phyloP scores from a whole-genome alignment of 2,113 vertebrate genomes.

The Bufo gargarizans region DNA sequence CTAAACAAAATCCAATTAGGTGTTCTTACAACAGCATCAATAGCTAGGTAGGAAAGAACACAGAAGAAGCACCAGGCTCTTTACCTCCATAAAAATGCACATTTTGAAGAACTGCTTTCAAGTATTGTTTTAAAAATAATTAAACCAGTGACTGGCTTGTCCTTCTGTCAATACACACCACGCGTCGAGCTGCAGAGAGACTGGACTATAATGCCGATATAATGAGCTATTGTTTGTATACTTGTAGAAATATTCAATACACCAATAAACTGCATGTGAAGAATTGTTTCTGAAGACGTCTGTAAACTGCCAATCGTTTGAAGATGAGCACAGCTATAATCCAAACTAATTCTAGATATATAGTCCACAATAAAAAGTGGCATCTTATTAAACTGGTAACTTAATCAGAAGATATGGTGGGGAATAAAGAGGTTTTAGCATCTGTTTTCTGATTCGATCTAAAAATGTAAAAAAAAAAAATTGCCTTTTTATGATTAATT shows the following conservation, averaged over 20 bases:
- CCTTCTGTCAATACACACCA: constrained; percentile 26
- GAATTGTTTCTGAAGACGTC: not conserved
- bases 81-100: constrained; percentile 30
- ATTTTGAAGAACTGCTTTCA: constrained; percentile 28
- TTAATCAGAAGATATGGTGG: not conserved
- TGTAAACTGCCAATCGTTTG: constrained; percentile 26
- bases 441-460: not conserved
- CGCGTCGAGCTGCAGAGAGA: not conserved
- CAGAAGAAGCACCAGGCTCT: not conserved
- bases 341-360: constrained; percentile 9
- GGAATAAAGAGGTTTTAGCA: not conserved
- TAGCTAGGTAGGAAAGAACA: constrained; percentile 37
- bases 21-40: constrained; percentile 41
- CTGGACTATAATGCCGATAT: constrained; percentile 23
- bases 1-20: constrained; percentile 54
- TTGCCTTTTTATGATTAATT: constrained; percentile 22
- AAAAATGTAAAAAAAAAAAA: not conserved
- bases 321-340: not conserved
- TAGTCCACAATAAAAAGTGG: constrained; percentile 7
- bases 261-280: constrained; percentile 1
- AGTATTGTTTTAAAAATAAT: constrained; percentile 42
- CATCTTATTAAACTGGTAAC: constrained; percentile 19
- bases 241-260: constrained; percentile 38
- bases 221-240: constrained; percentile 35
- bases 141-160: constrained; percentile 16